Percentiles rank a stretch among this genome's conserved stretches.
Conservation (phyloP, 2,888 invertebrate species). For the Tanypteryx hageni region DNA sequence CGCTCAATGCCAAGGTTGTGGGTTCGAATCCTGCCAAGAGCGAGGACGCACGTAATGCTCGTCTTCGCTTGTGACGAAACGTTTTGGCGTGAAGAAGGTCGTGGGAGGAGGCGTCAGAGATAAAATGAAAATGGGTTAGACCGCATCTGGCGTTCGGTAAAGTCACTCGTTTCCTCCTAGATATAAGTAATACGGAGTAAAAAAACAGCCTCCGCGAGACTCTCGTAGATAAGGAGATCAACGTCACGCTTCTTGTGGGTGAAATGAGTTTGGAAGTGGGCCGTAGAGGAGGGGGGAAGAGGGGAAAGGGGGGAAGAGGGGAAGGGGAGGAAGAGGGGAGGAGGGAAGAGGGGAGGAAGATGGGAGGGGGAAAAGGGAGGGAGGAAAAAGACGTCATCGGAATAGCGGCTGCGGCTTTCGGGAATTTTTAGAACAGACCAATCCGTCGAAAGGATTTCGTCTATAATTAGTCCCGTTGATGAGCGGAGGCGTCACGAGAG, state of each 20-base stretch:
- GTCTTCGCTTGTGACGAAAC: constrained; percentile 9
- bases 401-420: neutral
- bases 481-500: neutral
- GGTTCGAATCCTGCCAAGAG: constrained; percentile 22
- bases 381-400: neutral
- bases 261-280: neutral
- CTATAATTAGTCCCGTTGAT: neutral
- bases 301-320: no score
- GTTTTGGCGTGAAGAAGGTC: neutral
- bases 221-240: neutral
- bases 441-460: neutral
- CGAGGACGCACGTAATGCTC: neutral
- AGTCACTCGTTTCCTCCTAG: neutral
- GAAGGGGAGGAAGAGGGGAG: no score
- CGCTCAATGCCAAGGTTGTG: neutral
- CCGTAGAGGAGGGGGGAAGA: neutral
- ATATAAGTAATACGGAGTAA: neutral
- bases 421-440: neutral
- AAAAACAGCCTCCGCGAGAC: neutral
- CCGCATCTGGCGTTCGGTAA: constrained; percentile 1
- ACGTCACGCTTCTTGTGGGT: neutral
- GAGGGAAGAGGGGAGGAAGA: neutral
- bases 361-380: neutral
- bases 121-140: neutral
- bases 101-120: neutral